These are phyloP conservation scores for Tapirus terrestris DNA, from an alignment of 2,113 vertebrate species.

Conservation along the genomic window DNA sequence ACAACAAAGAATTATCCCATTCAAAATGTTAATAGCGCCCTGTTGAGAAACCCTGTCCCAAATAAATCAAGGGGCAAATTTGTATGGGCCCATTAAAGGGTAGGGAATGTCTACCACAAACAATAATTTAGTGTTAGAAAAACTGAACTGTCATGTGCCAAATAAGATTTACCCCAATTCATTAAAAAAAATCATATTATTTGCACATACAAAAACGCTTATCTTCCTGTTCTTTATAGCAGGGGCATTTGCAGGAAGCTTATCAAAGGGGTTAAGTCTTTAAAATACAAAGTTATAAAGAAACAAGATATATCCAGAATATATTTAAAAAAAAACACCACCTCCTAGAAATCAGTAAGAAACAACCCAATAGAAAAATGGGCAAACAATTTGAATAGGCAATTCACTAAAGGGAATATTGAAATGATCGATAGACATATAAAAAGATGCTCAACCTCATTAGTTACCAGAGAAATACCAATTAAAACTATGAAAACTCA, in stretches of 20 bases:
- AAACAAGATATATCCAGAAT: background rate
- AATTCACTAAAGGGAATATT: background rate
- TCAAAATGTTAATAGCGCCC: background rate
- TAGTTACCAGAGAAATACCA: background rate
- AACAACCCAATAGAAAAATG: background rate
- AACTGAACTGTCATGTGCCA: background rate
- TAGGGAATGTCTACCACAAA: background rate
- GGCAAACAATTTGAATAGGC: background rate
- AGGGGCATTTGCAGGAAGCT: background rate
- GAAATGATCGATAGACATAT: background rate
- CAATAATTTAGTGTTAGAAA: background rate
- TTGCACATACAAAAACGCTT: background rate
- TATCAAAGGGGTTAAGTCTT: background rate
- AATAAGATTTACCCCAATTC: background rate
- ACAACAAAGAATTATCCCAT: background rate
- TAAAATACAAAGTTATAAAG: conserved; percentile 9
- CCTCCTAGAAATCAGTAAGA: background rate
- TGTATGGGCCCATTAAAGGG: background rate
- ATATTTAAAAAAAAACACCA: too few species aligned
- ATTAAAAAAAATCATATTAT: background rate
- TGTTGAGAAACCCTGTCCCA: background rate
- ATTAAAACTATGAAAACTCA: background rate
- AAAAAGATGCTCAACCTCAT: background rate
- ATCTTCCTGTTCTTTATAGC: background rate
- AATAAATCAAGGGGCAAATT: background rate